A percentile compares a stretch with the other conserved stretches of the same genome.
These are phyloP conservation scores for Gibbula magus DNA, from an alignment of 2,888 invertebrate genomes.

Conservation along the genomic window DNA sequence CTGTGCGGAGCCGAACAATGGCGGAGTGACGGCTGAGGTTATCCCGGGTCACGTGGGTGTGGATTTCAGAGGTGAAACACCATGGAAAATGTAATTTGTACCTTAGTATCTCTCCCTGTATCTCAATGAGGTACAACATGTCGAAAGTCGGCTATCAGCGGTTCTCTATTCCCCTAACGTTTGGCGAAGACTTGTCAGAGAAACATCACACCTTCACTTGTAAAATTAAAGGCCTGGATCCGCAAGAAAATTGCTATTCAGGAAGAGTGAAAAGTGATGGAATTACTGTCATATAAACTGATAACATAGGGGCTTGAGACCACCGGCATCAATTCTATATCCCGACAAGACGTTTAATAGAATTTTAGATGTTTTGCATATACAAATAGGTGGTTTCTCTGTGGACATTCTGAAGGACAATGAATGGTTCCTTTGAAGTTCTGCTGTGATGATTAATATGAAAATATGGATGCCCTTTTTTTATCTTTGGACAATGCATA, in stretches of 20 bases:
- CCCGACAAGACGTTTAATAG: not conserved
- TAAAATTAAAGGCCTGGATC: not conserved
- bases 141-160: slow-evolving; percentile 16
- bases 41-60: not conserved
- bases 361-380: too few species aligned
- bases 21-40: not conserved
- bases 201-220: not conserved
- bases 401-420: too few species aligned
- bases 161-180: not conserved
- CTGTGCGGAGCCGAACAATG: not conserved
- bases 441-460: too few species aligned
- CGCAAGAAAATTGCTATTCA: not conserved
- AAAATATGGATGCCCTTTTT: too few species aligned
- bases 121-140: slow-evolving; percentile 4
- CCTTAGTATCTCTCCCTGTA: not conserved
- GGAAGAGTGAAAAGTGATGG: not conserved
- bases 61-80: slow-evolving; percentile 7
- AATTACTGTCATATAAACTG: not conserved
- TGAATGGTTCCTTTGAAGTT: too few species aligned
- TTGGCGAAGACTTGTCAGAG: not conserved
- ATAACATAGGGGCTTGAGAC: not conserved
- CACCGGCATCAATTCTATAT: not conserved
- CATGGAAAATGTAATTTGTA: slow-evolving; percentile 12
- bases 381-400: too few species aligned
- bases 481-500: too few species aligned